Conservation (phyloP, 2,888 invertebrate species). For the Drosophila mimica region DNA sequence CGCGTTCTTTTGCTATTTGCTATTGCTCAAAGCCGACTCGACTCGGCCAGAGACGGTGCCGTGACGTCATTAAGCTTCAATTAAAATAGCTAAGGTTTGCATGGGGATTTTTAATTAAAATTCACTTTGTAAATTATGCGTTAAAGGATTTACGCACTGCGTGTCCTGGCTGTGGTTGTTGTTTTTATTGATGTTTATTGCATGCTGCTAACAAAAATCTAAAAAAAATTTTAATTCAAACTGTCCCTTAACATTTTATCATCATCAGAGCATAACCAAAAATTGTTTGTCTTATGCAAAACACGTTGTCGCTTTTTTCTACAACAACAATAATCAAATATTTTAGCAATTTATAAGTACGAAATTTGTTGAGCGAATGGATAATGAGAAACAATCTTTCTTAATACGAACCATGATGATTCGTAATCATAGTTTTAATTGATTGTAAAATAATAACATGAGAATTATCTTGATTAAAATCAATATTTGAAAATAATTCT, state of each 20-base stretch:
- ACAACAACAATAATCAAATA: background rate
- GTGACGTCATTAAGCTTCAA: constrained; percentile 78
- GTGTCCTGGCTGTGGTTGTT: constrained; percentile 43
- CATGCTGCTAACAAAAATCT: constrained; percentile 29
- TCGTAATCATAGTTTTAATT: background rate
- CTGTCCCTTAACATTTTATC: constrained; percentile 4
- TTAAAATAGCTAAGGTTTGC: constrained; percentile 80
- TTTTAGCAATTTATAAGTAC: background rate
- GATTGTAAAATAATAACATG: background rate
- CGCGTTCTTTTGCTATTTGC: constrained; percentile 16
- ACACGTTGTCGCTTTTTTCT: background rate
- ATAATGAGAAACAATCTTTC: background rate
- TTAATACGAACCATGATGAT: background rate
- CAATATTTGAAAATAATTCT: background rate
- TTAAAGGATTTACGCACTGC: constrained; percentile 57
- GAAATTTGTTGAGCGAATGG: background rate
- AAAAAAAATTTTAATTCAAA: constrained; percentile 26
- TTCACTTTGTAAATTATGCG: constrained; percentile 80
- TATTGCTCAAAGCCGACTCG: constrained; percentile 7
- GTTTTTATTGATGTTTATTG: constrained; percentile 36
- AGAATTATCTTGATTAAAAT: background rate
- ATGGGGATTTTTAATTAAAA: constrained; percentile 80
- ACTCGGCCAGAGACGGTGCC: constrained; percentile 40
- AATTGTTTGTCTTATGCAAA: background rate
- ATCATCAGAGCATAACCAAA: background rate